These are phyloP conservation scores for Sylvietta virens DNA, from an alignment of 2,113 vertebrate genomes.

Conservation along the genomic window DNA sequence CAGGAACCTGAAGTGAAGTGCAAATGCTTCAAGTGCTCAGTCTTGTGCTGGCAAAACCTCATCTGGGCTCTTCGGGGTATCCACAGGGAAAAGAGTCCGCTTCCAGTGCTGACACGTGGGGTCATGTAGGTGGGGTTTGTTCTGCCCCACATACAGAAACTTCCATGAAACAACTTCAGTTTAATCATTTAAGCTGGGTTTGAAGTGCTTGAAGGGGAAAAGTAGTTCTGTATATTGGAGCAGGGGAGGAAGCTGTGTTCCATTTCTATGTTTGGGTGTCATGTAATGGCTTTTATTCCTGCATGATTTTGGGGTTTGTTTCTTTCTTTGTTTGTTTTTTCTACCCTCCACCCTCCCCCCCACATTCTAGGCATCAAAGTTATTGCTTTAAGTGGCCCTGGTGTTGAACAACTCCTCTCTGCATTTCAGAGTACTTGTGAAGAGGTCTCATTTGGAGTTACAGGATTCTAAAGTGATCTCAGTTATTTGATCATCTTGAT, in stretches of 20 bases:
- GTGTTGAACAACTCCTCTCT: not conserved
- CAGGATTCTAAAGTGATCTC: not conserved
- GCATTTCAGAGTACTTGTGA: not conserved
- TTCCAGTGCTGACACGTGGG: not conserved
- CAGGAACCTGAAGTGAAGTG: not conserved
- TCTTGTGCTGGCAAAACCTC: not conserved
- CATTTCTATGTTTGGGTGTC: not conserved
- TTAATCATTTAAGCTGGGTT: not conserved
- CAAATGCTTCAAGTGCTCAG: not conserved
- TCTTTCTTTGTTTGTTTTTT: not conserved
- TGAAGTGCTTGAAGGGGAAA: not conserved
- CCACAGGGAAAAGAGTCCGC: not conserved
- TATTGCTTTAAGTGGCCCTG: not conserved
- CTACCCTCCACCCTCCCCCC: fast-evolving
- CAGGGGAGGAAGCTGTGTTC: not conserved
- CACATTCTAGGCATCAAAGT: not conserved
- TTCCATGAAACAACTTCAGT: not conserved
- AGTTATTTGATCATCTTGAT: not conserved
- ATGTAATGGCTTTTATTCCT: not conserved
- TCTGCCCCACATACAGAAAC: not conserved
- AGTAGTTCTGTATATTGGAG: not conserved
- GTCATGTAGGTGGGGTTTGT: not conserved
- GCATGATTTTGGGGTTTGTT: not conserved
- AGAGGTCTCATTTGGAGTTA: not conserved
- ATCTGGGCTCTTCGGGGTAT: not conserved